A percentile compares a stretch with the other conserved stretches of the same genome.
phyloP scores from a whole-genome alignment of 2,113 vertebrate species.

The Gadus chalcogrammus region DNA sequence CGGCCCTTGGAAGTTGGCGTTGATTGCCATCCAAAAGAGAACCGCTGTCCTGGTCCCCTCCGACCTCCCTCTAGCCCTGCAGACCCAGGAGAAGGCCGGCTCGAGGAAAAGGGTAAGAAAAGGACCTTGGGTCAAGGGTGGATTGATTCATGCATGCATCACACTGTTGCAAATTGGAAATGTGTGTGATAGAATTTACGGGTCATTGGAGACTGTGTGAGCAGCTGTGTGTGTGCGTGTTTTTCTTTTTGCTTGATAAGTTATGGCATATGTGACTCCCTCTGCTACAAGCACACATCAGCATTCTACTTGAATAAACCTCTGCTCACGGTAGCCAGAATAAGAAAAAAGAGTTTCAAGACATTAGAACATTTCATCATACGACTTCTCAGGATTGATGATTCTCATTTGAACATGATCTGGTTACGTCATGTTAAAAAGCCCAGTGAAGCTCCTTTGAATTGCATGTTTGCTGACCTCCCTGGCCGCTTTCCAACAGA shows the following conservation, averaged over 20 bases:
- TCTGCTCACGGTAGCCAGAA: too few relatives aligned
- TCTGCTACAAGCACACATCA: too few relatives aligned
- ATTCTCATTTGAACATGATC: background rate
- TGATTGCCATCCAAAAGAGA: conserved; percentile 71
- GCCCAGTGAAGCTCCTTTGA: background rate
- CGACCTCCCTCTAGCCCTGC: conserved; percentile 27
- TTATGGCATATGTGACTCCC: too few relatives aligned
- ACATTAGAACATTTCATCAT: too few relatives aligned
- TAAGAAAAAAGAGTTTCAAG: too few relatives aligned
- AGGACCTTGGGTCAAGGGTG: background rate
- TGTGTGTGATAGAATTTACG: too few relatives aligned
- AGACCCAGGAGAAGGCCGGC: conserved; percentile 33
- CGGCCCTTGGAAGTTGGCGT: conserved; percentile 77
- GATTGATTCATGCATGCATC: background rate
- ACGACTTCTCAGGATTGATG: too few relatives aligned
- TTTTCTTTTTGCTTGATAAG: too few relatives aligned
- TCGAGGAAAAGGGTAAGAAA: conserved; percentile 69
- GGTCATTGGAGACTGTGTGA: too few relatives aligned
- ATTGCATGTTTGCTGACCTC: background rate
- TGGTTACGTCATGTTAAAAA: background rate
- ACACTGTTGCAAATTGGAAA: too few relatives aligned
- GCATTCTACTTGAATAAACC: too few relatives aligned
- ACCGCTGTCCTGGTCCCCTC: conserved; percentile 45
- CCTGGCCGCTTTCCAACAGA: conserved; percentile 69
- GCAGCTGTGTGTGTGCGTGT: too few relatives aligned